These are phyloP conservation scores for Oxytorus armatus DNA, from an alignment of 2,888 invertebrate species.

Conservation along the genomic window DNA sequence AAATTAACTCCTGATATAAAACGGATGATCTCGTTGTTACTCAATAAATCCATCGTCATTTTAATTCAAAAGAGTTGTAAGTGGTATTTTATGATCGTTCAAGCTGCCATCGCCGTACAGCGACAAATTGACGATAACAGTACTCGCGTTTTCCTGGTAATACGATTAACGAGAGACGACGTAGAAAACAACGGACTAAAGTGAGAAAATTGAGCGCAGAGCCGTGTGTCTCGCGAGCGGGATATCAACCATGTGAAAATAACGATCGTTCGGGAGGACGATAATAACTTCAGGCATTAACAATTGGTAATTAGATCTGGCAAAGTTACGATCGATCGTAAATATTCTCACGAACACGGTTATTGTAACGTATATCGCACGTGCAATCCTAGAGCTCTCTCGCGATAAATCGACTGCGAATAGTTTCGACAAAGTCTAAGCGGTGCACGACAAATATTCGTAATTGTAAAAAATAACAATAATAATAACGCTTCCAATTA, in stretches of 20 bases:
- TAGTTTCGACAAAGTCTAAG: too few species aligned
- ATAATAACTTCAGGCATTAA: constrained; percentile 61
- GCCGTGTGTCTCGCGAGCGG: too few species aligned
- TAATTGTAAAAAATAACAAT: too few species aligned
- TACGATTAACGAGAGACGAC: constrained; percentile 6
- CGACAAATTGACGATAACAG: too few species aligned
- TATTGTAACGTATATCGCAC: constrained; percentile 13
- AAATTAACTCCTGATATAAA: constrained; percentile 29
- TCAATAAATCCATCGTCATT: constrained; percentile 15
- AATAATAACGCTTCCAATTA: constrained; percentile 37
- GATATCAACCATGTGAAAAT: constrained; percentile 53
- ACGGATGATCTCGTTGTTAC: constrained; percentile 15
- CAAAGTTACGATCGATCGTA: constrained; percentile 66
- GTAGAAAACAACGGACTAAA: neutral
- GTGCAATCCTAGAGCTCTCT: constrained; percentile 61
- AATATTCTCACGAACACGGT: constrained; percentile 48
- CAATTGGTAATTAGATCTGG: constrained; percentile 71
- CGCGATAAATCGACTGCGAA: constrained; percentile 51
- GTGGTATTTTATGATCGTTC: too few species aligned
- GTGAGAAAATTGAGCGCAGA: constrained; percentile 17
- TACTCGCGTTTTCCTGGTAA: too few species aligned
- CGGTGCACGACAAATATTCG: too few species aligned
- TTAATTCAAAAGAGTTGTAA: too few species aligned
- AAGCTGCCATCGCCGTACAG: too few species aligned
- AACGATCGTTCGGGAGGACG: constrained; percentile 56